Conservation (phyloP, 2,888 invertebrate genomes). For the Dryomyza anilis region DNA sequence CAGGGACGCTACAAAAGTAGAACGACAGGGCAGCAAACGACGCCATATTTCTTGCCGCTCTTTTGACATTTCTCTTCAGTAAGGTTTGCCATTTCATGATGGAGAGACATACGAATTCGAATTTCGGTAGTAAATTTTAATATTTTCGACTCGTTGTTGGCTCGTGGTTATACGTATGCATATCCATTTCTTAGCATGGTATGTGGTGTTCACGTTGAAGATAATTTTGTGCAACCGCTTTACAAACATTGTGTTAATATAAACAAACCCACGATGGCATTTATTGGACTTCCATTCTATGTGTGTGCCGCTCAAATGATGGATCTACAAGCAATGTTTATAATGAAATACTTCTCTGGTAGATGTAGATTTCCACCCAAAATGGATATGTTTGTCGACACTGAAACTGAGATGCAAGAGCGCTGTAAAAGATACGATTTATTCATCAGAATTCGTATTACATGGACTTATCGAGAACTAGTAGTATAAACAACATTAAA, state of each 20-base stretch:
- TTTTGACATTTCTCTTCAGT: no score
- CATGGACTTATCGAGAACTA: constrained; percentile 69
- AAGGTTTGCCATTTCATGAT: no score
- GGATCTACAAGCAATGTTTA: constrained; percentile 80
- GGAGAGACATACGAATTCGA: no score
- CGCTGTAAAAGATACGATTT: constrained; percentile 68
- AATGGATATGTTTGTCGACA: constrained; percentile 69
- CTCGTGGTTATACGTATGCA: constrained; percentile 75
- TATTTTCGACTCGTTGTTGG: no score
- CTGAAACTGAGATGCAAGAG: constrained; percentile 66
- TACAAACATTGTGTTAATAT: constrained; percentile 88
- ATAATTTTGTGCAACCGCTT: constrained; percentile 81
- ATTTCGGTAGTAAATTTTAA: no score
- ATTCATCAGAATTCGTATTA: constrained; percentile 69
- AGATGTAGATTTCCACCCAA: constrained; percentile 67
- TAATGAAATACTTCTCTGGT: constrained; percentile 69
- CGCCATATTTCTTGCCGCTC: no score
- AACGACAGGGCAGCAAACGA: no score
- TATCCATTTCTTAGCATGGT: constrained; percentile 76
- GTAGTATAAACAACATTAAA: constrained; percentile 68
- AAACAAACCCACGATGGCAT: constrained; percentile 77
- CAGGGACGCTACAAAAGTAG: no score
- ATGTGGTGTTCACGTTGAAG: constrained; percentile 74
- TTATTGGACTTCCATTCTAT: constrained; percentile 79
- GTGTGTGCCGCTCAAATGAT: constrained; percentile 86